These are phyloP conservation scores for Dasysyrphus tricinctus DNA, from an alignment of 2,888 invertebrate genomes.

Conservation along the genomic window DNA sequence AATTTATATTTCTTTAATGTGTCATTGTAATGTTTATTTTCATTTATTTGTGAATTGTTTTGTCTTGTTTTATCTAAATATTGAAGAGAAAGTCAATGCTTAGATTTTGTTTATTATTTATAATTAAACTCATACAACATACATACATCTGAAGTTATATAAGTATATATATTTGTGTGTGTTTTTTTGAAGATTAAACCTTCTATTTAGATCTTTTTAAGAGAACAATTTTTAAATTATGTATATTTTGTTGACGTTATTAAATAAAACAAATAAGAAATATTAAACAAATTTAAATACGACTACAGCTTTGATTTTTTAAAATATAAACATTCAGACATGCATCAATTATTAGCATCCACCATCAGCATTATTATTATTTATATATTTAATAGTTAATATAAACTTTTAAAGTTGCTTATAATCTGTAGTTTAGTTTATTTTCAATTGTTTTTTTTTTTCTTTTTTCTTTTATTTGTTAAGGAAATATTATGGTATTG, in stretches of 20 bases:
- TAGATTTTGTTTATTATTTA: constrained; percentile 11
- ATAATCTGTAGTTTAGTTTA: constrained; percentile 42
- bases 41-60: constrained; percentile 15
- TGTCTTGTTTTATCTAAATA: constrained; percentile 28
- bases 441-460: constrained; percentile 16
- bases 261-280: constrained; percentile 43
- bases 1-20: constrained; percentile 20
- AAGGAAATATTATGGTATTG: constrained; percentile 64
- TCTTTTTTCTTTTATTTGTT: constrained; percentile 26
- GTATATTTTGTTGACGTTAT: constrained; percentile 22
- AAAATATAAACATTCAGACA: constrained; percentile 63
- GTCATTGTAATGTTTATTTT: constrained; percentile 38
- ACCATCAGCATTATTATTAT: constrained; percentile 62
- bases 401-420: constrained; percentile 65
- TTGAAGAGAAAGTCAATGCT: constrained; percentile 40
- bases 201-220: constrained; percentile 52
- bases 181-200: constrained; percentile 25
- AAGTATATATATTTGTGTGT: constrained; percentile 15
- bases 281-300: constrained; percentile 61
- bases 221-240: constrained; percentile 59
- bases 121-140: constrained; percentile 21
- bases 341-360: constrained; percentile 57
- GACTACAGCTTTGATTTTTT: constrained; percentile 49
- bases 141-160: constrained; percentile 38
- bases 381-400: constrained; percentile 49